These are phyloP conservation scores for Neria commutata DNA, from an alignment of 2,888 invertebrate species.

Conservation along the genomic window DNA sequence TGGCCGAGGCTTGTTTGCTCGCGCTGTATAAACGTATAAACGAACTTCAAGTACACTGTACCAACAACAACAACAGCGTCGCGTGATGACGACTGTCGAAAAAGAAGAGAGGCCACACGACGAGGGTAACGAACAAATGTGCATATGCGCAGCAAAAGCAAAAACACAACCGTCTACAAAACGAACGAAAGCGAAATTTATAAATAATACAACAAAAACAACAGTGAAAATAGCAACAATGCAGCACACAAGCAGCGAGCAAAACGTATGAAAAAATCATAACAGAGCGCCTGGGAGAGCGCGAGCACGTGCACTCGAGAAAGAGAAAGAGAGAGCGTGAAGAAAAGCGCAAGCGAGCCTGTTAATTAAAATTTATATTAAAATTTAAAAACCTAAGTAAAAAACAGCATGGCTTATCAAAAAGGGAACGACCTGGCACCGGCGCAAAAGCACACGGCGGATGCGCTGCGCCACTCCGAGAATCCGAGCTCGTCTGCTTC, in stretches of 20 bases:
- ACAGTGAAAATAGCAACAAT: background rate
- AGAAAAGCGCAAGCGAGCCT: background rate
- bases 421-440: slow-evolving; percentile 33
- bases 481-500: no score
- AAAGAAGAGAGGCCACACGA: background rate
- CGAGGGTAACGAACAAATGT: slow-evolving; percentile 13
- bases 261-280: background rate
- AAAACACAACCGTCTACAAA: background rate
- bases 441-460: slow-evolving; percentile 29
- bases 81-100: background rate
- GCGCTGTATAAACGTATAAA: background rate
- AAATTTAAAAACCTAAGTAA: background rate
- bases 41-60: background rate
- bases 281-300: background rate
- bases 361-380: background rate
- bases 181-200: background rate
- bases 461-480: background rate
- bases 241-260: background rate
- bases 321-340: background rate
- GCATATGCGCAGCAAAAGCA: slow-evolving; percentile 22
- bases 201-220: slow-evolving; percentile 5
- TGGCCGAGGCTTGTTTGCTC: no score
- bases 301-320: background rate
- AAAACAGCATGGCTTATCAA: background rate
- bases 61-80: slow-evolving; percentile 1